Base-by-base conservation (phyloP, 2,888 invertebrate genomes). In the Macaria liturata region DNA sequence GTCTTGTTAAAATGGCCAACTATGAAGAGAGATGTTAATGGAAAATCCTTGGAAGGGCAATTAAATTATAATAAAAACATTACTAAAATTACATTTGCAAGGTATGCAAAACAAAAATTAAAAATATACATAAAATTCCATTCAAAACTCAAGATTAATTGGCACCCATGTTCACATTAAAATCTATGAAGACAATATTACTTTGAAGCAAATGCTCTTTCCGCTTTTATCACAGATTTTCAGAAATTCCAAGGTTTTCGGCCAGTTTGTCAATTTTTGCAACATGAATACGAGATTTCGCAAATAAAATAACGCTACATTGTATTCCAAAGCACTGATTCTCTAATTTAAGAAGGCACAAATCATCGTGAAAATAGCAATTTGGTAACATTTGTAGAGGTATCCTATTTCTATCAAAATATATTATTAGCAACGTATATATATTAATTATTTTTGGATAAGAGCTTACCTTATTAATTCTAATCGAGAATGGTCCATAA, bases 1-100 rank as follows among this genome's bases (percentile, higher is more conserved):
- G 92, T 92, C 92, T 92, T 92, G 92, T 92, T 92, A 92, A 86
- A 91, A 92, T 91, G 91, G 91, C 92, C 91, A 87, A 88, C 83
- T 83, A 83, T 78, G 82, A 81, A 76, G 80, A 79, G 75, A 82
- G 80, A 80, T 72, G 74, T 80, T 78, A 77, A 72, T 79, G 78
- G 79, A 84, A 83, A 60, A 83, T 80, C 79, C 76, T 81, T 80
- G 80, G 78, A 78, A 80, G 74, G 76, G 75, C 67, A 73, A 70
- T 70, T 69, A 78, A 70, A 74, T 73, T 72, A 74, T 76, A 66
- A 66, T 65, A 72, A 80, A 80, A 81, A 81, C 61, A 58, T 56
- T 56, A 61, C 67, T 78, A 80, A 84, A 80, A 81, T 72, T 67
- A 74, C 71, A 67, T 74, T 75, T 64, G 72, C 73, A 79, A 80